These are phyloP conservation scores for Anoplophora glabripennis DNA, from an alignment of 1,140 invertebrate species.

Conservation along the genomic window DNA sequence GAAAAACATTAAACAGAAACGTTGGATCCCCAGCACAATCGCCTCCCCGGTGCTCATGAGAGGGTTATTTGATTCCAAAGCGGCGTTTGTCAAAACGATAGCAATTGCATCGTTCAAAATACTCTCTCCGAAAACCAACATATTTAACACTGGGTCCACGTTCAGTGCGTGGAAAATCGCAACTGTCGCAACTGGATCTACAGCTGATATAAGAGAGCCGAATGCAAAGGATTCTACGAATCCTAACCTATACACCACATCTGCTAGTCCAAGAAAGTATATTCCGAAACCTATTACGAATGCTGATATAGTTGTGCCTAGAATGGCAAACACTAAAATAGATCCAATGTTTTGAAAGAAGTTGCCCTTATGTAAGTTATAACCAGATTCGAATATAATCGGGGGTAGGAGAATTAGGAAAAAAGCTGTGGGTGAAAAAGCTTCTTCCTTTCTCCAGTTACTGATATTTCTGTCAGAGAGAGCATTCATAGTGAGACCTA, in stretches of 20 bases:
- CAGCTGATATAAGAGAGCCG: conserved; percentile 96
- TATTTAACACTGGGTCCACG: conserved; percentile 93
- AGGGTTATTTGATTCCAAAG: conserved; percentile 73
- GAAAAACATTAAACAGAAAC: conserved; percentile 98
- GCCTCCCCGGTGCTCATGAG: conserved; percentile 73
- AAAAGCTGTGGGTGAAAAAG: conserved; percentile 95
- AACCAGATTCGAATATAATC: conserved; percentile 98
- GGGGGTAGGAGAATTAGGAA: conserved; percentile 96
- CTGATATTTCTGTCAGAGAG: conserved; percentile 87
- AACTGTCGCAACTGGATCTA: conserved; percentile 96
- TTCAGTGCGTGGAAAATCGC: conserved; percentile 98
- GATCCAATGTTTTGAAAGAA: conserved; percentile 98
- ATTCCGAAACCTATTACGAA: conserved; percentile 91
- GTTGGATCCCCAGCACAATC: conserved; percentile 83
- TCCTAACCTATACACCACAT: conserved; percentile 85
- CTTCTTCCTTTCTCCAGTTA: conserved; percentile 95
- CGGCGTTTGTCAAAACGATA: conserved; percentile 92
- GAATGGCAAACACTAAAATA: conserved; percentile 92
- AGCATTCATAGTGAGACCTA: conserved; percentile 87
- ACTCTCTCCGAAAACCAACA: conserved; percentile 98
- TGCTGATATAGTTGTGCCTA: conserved; percentile 95
- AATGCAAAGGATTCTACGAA: conserved; percentile 98
- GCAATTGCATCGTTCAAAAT: conserved; percentile 98
- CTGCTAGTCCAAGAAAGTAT: conserved; percentile 86
- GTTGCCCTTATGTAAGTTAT: conserved; percentile 97